These are phyloP conservation scores for Protophormia terraenovae DNA, from an alignment of 2,888 invertebrate species.

Conservation along the genomic window DNA sequence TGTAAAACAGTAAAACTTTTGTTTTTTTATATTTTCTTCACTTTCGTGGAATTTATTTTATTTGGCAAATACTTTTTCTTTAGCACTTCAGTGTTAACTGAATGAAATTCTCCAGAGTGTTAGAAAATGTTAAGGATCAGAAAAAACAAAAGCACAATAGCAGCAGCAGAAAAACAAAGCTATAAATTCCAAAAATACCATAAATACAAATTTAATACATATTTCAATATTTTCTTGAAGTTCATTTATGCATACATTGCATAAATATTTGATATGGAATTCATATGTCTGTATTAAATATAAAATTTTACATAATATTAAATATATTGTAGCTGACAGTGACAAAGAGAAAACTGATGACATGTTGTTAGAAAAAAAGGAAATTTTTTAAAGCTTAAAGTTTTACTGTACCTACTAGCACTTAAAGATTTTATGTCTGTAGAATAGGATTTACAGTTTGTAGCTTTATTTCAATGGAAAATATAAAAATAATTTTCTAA, in stretches of 20 bases:
- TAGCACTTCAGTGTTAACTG: not conserved
- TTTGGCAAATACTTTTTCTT: not conserved
- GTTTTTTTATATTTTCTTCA: not conserved
- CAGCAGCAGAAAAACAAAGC: not conserved
- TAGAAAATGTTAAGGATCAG: not conserved
- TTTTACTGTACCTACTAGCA: too few relatives aligned
- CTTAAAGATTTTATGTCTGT: too few relatives aligned
- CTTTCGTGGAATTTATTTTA: not conserved
- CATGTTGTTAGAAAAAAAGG: not conserved
- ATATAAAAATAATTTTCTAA: too few relatives aligned
- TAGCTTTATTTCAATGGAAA: too few relatives aligned
- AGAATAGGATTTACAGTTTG: too few relatives aligned
- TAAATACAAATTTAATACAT: not conserved
- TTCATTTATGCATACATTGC: not conserved
- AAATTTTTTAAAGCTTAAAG: not conserved
- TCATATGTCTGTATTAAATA: not conserved
- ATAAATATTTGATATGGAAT: constrained; percentile 16
- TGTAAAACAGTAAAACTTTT: not conserved
- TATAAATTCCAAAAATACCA: not conserved
- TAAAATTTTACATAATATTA: not conserved
- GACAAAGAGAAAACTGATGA: not conserved
- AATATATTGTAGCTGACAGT: not conserved
- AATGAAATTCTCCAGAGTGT: constrained; percentile 4
- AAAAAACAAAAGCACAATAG: not conserved
- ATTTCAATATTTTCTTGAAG: not conserved